Percentiles rank a stretch among this genome's conserved stretches.
Evolutionary conservation across 2,113 vertebrate species (phyloP).

Genomic region (Brienomyrus longianalis): DNA sequence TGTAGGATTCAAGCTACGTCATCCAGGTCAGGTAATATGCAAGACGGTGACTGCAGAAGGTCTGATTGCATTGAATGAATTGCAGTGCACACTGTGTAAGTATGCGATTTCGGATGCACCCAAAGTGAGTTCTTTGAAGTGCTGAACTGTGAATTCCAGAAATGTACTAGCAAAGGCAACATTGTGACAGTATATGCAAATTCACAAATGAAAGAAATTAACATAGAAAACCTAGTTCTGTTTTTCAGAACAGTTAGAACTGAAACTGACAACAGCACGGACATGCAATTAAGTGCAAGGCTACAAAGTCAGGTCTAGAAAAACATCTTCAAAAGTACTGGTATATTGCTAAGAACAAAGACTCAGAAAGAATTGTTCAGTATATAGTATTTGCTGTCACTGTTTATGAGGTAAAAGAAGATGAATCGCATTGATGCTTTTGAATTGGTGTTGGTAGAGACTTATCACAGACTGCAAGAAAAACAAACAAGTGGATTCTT

Average conservation of each 20-base stretch:
- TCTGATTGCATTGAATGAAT: not conserved
- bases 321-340: not conserved
- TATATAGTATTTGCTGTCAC: not conserved
- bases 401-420: not conserved
- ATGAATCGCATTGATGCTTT: not conserved
- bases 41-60: not conserved
- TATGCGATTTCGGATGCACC: not conserved
- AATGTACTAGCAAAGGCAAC: not conserved
- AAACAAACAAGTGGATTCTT: not conserved
- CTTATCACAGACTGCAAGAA: not conserved
- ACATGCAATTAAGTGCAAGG: not conserved
- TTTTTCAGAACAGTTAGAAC: not conserved
- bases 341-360: not conserved
- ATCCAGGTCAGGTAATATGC: not conserved
- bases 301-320: not conserved
- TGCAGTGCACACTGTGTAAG: not conserved
- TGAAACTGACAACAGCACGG: not conserved
- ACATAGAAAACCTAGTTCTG: not conserved
- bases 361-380: not conserved
- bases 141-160: not conserved
- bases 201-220: not conserved
- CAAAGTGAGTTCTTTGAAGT: not conserved
- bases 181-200: not conserved
- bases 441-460: not conserved
- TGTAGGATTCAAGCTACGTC: not conserved